Percentiles rank a stretch among this genome's conserved stretches.
Evolutionary conservation across 2,113 vertebrate species (phyloP).

Genomic region (Oryctolagus cuniculus): mOryCun1.1 NC_091440.1:127001501-127002000

Average conservation of each 20-base stretch:
- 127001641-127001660: not conserved
- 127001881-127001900: not conserved
- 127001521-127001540: not conserved
- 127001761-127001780: not conserved
- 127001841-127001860: fast-evolving
- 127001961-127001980: not conserved
- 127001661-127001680: not conserved
- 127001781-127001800: not conserved
- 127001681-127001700: not conserved
- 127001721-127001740: not conserved
- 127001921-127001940: not conserved
- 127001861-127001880: not conserved
- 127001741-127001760: not conserved
- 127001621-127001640: not conserved
- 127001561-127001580: not conserved
- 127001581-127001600: not conserved
- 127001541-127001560: not conserved
- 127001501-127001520: not conserved
- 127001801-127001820: too few species aligned
- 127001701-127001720: not conserved
- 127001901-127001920: not conserved
- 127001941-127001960: not conserved
- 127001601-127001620: not conserved
- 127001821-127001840: not conserved
- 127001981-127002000: not conserved